Conservation (phyloP, 30 jellyfish, hydroid and myxozoan species). For the Chrysaora quinquecirrha region DNA sequence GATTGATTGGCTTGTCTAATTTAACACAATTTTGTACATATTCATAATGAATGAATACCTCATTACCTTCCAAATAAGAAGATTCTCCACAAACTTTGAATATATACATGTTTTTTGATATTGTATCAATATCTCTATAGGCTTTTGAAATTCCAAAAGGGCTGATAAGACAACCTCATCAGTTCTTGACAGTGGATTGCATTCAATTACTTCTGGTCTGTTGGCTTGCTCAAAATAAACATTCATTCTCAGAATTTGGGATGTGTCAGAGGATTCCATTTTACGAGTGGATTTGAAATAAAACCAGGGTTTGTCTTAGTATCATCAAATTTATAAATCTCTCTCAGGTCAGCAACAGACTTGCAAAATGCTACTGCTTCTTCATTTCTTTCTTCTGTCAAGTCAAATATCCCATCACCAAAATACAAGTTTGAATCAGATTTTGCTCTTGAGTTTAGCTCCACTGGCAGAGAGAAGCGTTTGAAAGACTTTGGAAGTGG, state of each 20-base stretch:
- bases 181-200: conserved; percentile 48
- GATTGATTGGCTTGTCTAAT: conserved; percentile 45
- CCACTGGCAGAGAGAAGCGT: conserved; percentile 65
- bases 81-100: conserved; percentile 81
- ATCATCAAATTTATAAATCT: conserved; percentile 24
- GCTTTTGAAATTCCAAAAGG: conserved; percentile 40
- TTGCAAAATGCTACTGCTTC: conserved; percentile 84
- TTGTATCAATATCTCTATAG: conserved; percentile 70
- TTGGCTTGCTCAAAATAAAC: conserved; percentile 48
- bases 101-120: conserved; percentile 70
- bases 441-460: conserved; percentile 25
- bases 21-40: conserved; percentile 78
- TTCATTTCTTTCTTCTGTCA: conserved; percentile 91
- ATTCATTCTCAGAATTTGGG: conserved; percentile 16
- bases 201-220: conserved; percentile 26
- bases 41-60: conserved; percentile 64
- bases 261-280: conserved; percentile 12
- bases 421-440: conserved; percentile 55
- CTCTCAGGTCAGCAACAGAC: conserved; percentile 75
- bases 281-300: conserved; percentile 43
- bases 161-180: conserved; percentile 68
- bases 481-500: conserved; percentile 52
- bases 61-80: conserved; percentile 78
- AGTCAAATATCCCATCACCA: conserved; percentile 84
- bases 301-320: conserved; percentile 80